Percentiles rank a stretch among this genome's conserved stretches.
Evolutionary conservation across 1,140 invertebrate genomes (phyloP).

Genomic region (Onthophagus taurus): DNA sequence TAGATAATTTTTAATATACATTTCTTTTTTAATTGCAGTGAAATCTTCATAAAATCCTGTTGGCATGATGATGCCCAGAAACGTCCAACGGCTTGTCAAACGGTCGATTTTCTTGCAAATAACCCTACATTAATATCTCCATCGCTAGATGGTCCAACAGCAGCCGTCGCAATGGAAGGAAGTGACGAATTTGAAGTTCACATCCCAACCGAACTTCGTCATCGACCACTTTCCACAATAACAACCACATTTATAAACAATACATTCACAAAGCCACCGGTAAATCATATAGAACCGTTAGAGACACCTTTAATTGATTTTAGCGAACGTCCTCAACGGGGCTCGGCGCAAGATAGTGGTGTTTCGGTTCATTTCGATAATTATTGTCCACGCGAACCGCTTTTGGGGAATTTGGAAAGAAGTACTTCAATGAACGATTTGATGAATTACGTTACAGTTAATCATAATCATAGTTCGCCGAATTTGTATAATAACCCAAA

Average conservation of each 20-base stretch:
- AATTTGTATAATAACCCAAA: too few species aligned
- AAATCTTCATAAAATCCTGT: slow-evolving; percentile 64
- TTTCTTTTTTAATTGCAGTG: slow-evolving; percentile 46
- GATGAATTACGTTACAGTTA: too few species aligned
- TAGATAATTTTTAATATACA: slow-evolving; percentile 5
- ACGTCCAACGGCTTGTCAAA: slow-evolving; percentile 63
- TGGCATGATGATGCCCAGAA: slow-evolving; percentile 61
- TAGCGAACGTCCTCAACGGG: too few species aligned
- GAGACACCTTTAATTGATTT: too few species aligned
- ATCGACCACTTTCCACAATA: neutral
- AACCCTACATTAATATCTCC: slow-evolving; percentile 68
- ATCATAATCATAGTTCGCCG: too few species aligned
- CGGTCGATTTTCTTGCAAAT: slow-evolving; percentile 69
- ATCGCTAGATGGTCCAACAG: slow-evolving; percentile 65
- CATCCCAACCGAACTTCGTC: neutral
- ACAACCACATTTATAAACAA: slow-evolving; percentile 12
- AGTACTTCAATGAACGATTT: too few species aligned
- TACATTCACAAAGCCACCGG: too few species aligned
- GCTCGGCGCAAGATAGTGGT: too few species aligned
- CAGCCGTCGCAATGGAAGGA: slow-evolving; percentile 56
- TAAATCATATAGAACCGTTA: too few species aligned
- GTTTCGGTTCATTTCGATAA: too few species aligned
- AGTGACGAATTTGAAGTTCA: slow-evolving; percentile 4
- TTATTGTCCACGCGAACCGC: too few species aligned
- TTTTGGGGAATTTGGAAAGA: too few species aligned